phyloP scores from a whole-genome alignment of 2,888 invertebrate species.

The Crepidodera aurea region DNA sequence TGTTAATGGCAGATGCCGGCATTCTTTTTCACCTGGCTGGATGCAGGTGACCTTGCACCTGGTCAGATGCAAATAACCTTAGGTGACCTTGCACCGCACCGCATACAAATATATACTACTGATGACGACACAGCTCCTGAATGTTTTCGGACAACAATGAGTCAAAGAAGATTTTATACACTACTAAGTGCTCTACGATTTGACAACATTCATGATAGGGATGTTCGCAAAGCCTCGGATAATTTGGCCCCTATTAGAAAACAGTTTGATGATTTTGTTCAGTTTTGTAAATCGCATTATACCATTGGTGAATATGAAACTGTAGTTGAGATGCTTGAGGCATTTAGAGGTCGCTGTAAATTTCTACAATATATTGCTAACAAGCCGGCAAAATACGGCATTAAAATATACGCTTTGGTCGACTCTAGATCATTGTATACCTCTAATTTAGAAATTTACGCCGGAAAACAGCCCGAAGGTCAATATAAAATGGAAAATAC shows the following conservation, averaged over 20 bases:
- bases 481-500: constrained; percentile 31
- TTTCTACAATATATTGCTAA: constrained; percentile 51
- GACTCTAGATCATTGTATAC: constrained; percentile 46
- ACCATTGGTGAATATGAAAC: constrained; percentile 1
- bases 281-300: constrained; percentile 5
- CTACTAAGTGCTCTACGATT: constrained; percentile 38
- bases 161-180: constrained; percentile 38
- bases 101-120: too few relatives aligned
- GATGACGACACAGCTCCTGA: constrained; percentile 42
- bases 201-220: constrained; percentile 35
- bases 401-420: constrained; percentile 48
- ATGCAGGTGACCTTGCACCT: too few relatives aligned
- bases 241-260: constrained; percentile 20
- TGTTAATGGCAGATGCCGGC: too few relatives aligned
- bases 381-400: constrained; percentile 48
- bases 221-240: constrained; percentile 26
- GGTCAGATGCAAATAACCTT: too few relatives aligned
- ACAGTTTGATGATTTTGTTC: constrained; percentile 11
- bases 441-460: constrained; percentile 44
- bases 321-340: constrained; percentile 15
- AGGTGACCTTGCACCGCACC: too few relatives aligned
- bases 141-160: constrained; percentile 43
- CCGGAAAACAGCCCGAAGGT: constrained; percentile 44
- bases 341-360: constrained; percentile 46
- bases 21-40: too few relatives aligned